Evolutionary conservation across 2,888 invertebrate species (phyloP), one percentile per base, ranked within the genome.

Genomic region (Hedya salicella): DNA sequence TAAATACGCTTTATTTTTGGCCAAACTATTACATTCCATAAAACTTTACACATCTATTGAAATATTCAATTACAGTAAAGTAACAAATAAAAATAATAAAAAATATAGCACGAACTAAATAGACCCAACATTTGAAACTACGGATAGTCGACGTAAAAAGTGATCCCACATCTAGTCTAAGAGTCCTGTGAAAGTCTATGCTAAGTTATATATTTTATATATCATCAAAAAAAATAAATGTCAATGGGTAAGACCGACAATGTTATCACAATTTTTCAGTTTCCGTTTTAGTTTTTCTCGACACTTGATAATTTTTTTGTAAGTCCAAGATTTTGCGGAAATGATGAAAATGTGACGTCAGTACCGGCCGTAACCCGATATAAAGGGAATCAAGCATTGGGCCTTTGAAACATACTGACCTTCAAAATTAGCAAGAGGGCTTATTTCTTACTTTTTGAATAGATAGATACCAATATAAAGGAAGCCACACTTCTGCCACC

Each of bases 1-100:
- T 92, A 91, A 91, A 92, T 91, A 92, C 91, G 91, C 91, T 92
- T 91, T 92, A 91, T 91, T 89, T 89, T 91, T 90, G 89, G 89
- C 91, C 89, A 91, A 89, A 91, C 89, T 89, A 89, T 90, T 91
- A 90, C 86, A 90, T 78, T 87, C 83, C 83, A 77, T 89, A 84
- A 81, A 87, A 80, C 75, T 82, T 85, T 85, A 85, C 78, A 85
- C 73, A 78, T 79, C 73, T 81, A 84, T 83, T 80, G 78, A 81
- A 81, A 79, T 74, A 77, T 80, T 79, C 70, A 68, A 79, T 81
- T 77, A 79, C 71, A 67, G 52, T 69, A 73, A 74, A 75, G 67
- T 73, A 78, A 79, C 71, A 76, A 74, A 79, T 73, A 79, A 78
- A 74, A 71, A 74, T 73, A 60, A 68, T 78, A 77, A 76, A 76